phyloP scores from a whole-genome alignment of 2,113 vertebrate species.

The Poecilia latipinna region DNA sequence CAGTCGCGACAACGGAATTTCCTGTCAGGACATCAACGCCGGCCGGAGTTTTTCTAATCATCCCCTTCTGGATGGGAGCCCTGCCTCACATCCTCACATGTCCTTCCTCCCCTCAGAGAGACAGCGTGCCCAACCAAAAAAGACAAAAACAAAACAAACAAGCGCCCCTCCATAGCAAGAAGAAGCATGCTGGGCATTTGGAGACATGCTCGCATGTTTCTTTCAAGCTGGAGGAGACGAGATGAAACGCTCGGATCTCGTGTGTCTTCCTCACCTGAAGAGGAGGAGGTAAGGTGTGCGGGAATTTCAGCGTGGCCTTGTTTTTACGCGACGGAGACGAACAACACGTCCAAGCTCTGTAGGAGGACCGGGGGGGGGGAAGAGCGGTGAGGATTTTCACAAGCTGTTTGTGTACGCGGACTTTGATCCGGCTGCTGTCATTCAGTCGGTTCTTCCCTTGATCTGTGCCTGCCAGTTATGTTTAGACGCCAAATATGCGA shows the following conservation, averaged over 20 bases:
- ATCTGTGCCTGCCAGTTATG: conserved; percentile 49
- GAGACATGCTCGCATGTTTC: conserved; percentile 27
- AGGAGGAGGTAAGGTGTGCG: conserved; percentile 35
- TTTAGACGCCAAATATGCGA: conserved; percentile 50
- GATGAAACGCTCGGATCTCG: conserved; percentile 25
- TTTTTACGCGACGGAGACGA: conserved; percentile 54
- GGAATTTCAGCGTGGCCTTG: conserved; percentile 18
- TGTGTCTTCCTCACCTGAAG: conserved; percentile 21
- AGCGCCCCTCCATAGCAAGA: conserved; percentile 24
- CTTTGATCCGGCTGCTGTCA: conserved; percentile 63
- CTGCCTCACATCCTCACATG: conserved; percentile 12
- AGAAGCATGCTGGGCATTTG: conserved; percentile 39
- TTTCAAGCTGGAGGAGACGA: conserved; percentile 30
- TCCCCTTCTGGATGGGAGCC: conserved; percentile 48
- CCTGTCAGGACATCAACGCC: conserved; percentile 28
- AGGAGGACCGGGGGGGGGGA: conserved; percentile 9
- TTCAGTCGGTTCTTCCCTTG: conserved; percentile 51
- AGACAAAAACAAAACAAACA: conserved; percentile 51
- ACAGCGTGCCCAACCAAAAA: conserved; percentile 29
- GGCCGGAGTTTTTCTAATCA: conserved; percentile 52
- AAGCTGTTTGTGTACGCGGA: conserved; percentile 25
- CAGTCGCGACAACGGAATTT: not conserved
- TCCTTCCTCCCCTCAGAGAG: conserved; percentile 53
- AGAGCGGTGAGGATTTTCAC: conserved; percentile 24
- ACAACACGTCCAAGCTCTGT: conserved; percentile 37